phyloP scores from a whole-genome alignment of 2,113 vertebrate species.

The Ophthalmotilapia sp. region DNA sequence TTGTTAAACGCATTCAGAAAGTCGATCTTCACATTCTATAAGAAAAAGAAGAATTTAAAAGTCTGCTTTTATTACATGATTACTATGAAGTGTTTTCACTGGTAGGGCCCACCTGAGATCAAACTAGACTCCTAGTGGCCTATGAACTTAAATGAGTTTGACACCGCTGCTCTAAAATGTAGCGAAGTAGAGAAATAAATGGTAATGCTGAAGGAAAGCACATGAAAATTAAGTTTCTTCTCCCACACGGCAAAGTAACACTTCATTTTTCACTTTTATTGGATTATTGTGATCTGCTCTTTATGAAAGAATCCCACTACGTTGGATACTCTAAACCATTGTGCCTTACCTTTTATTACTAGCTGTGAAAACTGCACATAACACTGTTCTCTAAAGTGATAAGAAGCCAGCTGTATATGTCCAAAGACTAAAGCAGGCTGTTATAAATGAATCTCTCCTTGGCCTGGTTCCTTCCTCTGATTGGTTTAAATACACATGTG shows the following conservation, averaged over 20 bases:
- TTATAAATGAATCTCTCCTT: not conserved
- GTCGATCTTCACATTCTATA: not conserved
- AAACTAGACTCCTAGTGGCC: not conserved
- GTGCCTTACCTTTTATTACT: not conserved
- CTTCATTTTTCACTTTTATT: not conserved
- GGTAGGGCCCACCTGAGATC: not conserved
- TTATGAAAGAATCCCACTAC: not conserved
- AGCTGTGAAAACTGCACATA: not conserved
- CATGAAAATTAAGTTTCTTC: not conserved
- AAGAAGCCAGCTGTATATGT: not conserved
- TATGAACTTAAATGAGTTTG: not conserved
- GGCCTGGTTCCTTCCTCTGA: not conserved
- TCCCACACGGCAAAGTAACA: not conserved
- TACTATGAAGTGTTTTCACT: not conserved
- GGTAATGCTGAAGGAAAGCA: not conserved
- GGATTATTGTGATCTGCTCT: not conserved
- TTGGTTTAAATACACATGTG: not conserved
- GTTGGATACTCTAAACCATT: not conserved
- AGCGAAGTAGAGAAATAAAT: not conserved
- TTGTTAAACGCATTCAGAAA: not conserved
- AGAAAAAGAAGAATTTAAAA: not conserved
- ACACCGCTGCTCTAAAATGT: not conserved
- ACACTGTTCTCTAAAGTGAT: not conserved
- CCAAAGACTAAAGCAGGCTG: not conserved
- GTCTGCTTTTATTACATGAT: not conserved